Percentiles rank a stretch among this genome's conserved stretches.
phyloP scores from a whole-genome alignment of 2,888 invertebrate species.

The Drosophila seclusa region DNA sequence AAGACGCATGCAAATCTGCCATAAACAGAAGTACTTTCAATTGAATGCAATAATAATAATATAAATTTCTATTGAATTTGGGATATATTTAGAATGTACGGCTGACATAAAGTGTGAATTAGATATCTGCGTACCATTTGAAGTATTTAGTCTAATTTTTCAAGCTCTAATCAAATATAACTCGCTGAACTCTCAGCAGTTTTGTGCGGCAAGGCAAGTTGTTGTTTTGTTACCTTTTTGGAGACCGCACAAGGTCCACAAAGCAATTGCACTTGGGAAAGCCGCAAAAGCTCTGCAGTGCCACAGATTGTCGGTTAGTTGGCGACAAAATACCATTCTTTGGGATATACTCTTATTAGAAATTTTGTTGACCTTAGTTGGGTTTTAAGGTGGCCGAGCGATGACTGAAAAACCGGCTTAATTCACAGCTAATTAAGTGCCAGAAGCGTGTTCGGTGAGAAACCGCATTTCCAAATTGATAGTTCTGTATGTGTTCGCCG shows the following conservation, averaged over 20 bases:
- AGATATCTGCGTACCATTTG: too few relatives aligned
- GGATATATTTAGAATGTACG: not conserved
- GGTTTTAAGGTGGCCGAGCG: not conserved
- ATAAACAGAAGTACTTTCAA: not conserved
- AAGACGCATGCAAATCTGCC: not conserved
- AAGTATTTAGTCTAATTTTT: not conserved
- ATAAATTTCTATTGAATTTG: not conserved
- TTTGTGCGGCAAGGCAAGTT: not conserved
- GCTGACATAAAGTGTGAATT: not conserved
- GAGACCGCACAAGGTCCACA: constrained; percentile 10
- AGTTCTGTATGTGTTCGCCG: constrained; percentile 28
- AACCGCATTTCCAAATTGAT: constrained; percentile 53
- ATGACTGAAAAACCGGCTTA: not conserved
- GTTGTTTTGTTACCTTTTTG: constrained; percentile 1
- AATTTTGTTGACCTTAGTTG: constrained; percentile 5
- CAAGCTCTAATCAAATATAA: not conserved
- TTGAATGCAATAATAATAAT: not conserved
- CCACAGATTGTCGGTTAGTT: constrained; percentile 44
- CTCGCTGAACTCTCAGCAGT: not conserved
- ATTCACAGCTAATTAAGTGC: constrained; percentile 54
- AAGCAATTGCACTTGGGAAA: constrained; percentile 8
- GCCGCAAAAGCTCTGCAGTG: constrained; percentile 18
- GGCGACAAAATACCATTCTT: constrained; percentile 18
- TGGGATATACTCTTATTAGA: not conserved
- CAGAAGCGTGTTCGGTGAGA: constrained; percentile 41